Evolutionary conservation across 2,113 vertebrate species (phyloP), one percentile per base, ranked within the genome.

Genomic region (Apteryx owenii): DNA sequence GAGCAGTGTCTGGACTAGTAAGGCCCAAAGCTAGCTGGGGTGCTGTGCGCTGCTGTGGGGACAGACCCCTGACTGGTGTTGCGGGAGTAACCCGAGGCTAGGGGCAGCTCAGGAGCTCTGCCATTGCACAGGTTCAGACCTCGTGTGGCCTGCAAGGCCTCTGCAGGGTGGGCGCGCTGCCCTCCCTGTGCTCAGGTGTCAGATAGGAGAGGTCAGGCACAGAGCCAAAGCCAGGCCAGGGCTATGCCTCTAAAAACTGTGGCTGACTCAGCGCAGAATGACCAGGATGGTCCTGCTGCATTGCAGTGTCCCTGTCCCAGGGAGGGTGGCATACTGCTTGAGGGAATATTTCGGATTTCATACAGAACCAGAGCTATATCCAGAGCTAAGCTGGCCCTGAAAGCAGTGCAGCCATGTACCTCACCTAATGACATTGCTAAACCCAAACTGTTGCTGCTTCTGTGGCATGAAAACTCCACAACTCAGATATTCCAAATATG

Each of bases 381-480:
- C 50, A 94, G 89, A 83, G 58, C 40, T 62, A 54, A 93, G 91
- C 76, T 93, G 93, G 82, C 82, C 90, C 40, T 40, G 54, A 85
- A 93, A 90, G 71, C 79, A 90, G 68, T 1, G 0, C 90, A 96
- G 88, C 68, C 33, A 1, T 50, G 70, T 66, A 93, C 72, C 81
- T 88, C 85, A 95, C 93, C 93, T 89, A 90, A 87, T 96, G 95
- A 93, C 91, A 95, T 81, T 70, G 91, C 89, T 96, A 94, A 80
- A 83, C 71, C 71, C 68, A 88, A 94, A 81, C 88, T 95, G 90
- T 65, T 68, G 85, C 0, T 0, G 85, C 95, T 90, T 94, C 85
- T 90, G 90, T 93, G 50, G 85, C 50, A 82, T 80, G 82, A 95
- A 94, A 88, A 79, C 79, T 85, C 76, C 82, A 83, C 71, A 73